Evolutionary conservation across 2,888 invertebrate genomes (phyloP).

Genomic region (Drosophila maculinotata): DNA sequence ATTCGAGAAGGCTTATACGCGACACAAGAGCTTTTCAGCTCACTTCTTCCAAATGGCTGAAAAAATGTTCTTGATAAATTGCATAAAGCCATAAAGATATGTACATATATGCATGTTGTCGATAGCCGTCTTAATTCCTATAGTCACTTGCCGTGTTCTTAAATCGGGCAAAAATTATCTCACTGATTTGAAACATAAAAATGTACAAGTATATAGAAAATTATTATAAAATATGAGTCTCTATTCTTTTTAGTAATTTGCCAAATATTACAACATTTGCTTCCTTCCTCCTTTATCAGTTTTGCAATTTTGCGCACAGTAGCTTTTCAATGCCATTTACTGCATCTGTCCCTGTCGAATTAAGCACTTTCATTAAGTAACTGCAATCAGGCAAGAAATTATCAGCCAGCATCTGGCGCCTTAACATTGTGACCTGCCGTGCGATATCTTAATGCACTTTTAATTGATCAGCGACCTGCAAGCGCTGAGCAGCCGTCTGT

Average conservation of each 20-base stretch:
- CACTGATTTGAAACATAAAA: neutral
- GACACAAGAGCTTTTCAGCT: conserved; percentile 56
- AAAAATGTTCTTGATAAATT: conserved; percentile 12
- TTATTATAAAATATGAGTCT: no score
- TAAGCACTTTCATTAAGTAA: conserved; percentile 75
- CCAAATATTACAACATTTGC: neutral
- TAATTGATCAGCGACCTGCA: conserved; percentile 66
- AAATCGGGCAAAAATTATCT: neutral
- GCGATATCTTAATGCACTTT: conserved; percentile 74
- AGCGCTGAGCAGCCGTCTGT: conserved; percentile 40
- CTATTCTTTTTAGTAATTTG: neutral
- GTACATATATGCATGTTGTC: neutral
- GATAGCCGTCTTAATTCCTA: conserved; percentile 21
- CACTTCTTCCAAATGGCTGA: conserved; percentile 25
- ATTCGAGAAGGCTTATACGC: conserved; percentile 49
- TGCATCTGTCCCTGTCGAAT: conserved; percentile 44
- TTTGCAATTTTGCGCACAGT: conserved; percentile 11
- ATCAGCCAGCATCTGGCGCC: conserved; percentile 54
- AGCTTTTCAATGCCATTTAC: conserved; percentile 32
- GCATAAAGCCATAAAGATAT: conserved; percentile 22
- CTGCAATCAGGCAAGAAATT: conserved; percentile 73
- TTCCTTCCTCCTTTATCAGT: neutral
- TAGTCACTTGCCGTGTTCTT: conserved; percentile 1
- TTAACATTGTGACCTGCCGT: conserved; percentile 60
- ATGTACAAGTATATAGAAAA: no score